phyloP scores from a whole-genome alignment of 2,113 vertebrate species.

The Candoia aspera region DNA sequence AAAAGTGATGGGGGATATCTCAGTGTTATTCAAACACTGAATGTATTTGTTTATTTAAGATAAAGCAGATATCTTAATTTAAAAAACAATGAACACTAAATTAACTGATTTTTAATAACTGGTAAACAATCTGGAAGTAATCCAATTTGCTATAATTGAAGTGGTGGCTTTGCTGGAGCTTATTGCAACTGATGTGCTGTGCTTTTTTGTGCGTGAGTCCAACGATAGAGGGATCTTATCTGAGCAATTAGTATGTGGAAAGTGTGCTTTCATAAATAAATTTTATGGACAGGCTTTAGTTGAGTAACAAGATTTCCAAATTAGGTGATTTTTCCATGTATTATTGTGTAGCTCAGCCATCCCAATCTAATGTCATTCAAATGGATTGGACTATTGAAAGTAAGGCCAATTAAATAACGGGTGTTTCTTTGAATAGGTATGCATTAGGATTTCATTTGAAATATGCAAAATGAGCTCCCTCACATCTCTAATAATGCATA shows the following conservation, averaged over 20 bases:
- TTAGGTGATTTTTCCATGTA: not conserved
- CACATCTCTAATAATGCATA: not conserved
- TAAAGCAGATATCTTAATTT: not conserved
- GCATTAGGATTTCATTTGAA: not conserved
- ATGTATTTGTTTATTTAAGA: not conserved
- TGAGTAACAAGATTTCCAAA: not conserved
- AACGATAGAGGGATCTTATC: not conserved
- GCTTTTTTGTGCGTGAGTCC: not conserved
- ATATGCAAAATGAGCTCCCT: not conserved
- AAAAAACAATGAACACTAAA: too few relatives aligned
- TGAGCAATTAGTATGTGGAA: not conserved
- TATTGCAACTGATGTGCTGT: not conserved
- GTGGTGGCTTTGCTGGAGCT: not conserved
- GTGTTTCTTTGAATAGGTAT: not conserved
- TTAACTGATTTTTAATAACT: not conserved
- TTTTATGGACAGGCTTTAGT: not conserved
- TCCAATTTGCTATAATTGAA: not conserved
- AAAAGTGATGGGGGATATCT: not conserved
- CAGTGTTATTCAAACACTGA: not conserved
- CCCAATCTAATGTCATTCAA: not conserved
- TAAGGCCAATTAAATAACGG: not conserved
- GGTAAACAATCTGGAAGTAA: not conserved
- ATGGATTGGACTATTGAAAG: not conserved
- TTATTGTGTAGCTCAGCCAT: not conserved
- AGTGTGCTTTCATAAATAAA: not conserved